phyloP scores from a whole-genome alignment of 2,797 vertebrate species.

The Kryptolebias ocellatus region DNA sequence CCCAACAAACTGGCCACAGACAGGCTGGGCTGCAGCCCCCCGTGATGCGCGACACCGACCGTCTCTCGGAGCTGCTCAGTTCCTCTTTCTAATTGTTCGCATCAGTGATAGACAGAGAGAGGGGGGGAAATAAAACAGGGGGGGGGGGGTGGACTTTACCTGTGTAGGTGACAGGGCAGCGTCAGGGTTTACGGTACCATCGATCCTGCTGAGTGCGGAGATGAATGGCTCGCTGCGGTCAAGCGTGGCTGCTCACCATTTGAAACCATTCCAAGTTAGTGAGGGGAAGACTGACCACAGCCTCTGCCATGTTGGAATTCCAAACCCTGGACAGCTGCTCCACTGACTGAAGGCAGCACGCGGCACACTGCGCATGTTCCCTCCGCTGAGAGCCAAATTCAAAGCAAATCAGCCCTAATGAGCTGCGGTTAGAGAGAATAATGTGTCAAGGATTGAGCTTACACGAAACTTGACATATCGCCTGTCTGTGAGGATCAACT shows the following conservation, averaged over 20 bases:
- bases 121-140: no score
- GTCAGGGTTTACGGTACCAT: conserved; percentile 87
- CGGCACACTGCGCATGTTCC: conserved; percentile 92
- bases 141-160: conserved; percentile 84
- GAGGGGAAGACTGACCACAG: conserved; percentile 93
- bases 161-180: conserved; percentile 86
- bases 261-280: conserved; percentile 98
- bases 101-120: conserved; percentile 45
- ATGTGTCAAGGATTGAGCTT: conserved; percentile 7
- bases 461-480: conserved; percentile 12
- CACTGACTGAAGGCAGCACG: conserved; percentile 89
- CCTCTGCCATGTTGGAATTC: conserved; percentile 99
- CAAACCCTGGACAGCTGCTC: conserved; percentile 98
- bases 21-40: conserved; percentile 54
- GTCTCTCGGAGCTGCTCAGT: conserved; percentile 54
- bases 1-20: conserved; percentile 19
- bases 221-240: conserved; percentile 85
- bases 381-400: conserved; percentile 91
- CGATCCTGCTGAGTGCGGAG: conserved; percentile 86
- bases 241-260: conserved; percentile 88
- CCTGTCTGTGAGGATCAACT: background rate
- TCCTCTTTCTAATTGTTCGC: conserved; percentile 66
- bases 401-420: conserved; percentile 79
- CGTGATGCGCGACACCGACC: conserved; percentile 60
- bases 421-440: conserved; percentile 34